Percentiles rank a stretch among this genome's conserved stretches.
These are phyloP conservation scores for Luperina nickerlii DNA, from an alignment of 2,888 invertebrate species.

Conservation along the genomic window DNA sequence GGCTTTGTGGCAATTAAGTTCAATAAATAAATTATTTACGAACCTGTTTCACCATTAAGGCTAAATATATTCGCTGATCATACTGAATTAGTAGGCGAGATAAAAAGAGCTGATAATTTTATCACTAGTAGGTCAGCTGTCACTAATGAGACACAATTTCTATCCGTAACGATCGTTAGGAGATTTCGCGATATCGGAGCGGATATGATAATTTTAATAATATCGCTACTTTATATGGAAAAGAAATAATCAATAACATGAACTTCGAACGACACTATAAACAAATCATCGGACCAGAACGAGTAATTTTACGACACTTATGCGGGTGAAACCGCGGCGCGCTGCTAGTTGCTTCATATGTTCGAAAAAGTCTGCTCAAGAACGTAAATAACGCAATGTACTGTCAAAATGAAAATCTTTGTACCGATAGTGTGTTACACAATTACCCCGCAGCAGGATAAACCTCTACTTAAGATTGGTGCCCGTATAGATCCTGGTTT, in stretches of 20 bases:
- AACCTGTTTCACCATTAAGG: background rate
- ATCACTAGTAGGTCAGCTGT: too few species aligned
- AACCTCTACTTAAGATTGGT: background rate
- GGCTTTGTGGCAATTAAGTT: conserved; percentile 17
- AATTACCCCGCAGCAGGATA: background rate
- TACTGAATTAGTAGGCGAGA: too few species aligned
- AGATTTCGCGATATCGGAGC: too few species aligned
- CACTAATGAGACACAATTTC: too few species aligned
- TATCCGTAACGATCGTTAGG: too few species aligned
- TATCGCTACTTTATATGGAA: background rate
- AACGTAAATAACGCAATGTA: background rate
- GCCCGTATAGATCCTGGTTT: conserved; percentile 1
- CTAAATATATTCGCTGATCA: background rate
- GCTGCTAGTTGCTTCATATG: background rate
- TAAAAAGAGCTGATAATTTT: too few species aligned
- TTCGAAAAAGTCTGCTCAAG: background rate
- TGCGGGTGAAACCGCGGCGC: too few species aligned
- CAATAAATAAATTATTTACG: background rate
- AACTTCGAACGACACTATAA: background rate
- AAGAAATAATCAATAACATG: background rate
- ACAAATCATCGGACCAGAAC: too few species aligned
- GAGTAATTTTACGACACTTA: background rate
- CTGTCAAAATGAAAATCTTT: background rate
- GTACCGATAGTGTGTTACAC: background rate
- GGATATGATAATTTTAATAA: too few species aligned